Percentiles rank a stretch among this genome's conserved stretches.
Evolutionary conservation across 2,113 vertebrate species (phyloP).

Genomic region (Perca fluviatilis): DNA sequence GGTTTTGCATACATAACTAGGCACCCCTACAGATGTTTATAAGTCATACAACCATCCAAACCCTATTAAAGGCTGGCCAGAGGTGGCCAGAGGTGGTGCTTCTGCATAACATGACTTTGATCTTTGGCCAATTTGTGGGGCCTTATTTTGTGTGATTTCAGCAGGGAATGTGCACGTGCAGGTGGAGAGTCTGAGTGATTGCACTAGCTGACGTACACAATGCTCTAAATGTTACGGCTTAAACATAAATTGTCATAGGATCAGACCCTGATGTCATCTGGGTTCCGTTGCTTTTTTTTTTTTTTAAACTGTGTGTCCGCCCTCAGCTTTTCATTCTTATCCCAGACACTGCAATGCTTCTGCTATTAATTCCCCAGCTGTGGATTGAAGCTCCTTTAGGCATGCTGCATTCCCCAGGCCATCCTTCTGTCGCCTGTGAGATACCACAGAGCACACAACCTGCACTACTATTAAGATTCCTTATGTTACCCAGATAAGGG

Average conservation of each 20-base stretch:
- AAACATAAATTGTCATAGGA: conserved; percentile 47
- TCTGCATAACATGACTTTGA: conserved; percentile 42
- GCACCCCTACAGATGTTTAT: conserved; percentile 20
- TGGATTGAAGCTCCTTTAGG: conserved; percentile 50
- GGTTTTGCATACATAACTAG: not conserved
- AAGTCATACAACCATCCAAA: not conserved
- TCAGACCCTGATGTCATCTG: conserved; percentile 47
- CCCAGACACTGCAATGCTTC: conserved; percentile 52
- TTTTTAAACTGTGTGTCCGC: conserved; percentile 41
- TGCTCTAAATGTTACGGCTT: conserved; percentile 53
- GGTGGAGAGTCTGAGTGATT: conserved; percentile 24
- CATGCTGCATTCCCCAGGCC: conserved; percentile 55
- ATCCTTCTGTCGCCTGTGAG: conserved; percentile 68
- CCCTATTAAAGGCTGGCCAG: conserved; percentile 24
- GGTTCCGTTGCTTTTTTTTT: conserved; percentile 37
- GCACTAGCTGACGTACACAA: conserved; percentile 37
- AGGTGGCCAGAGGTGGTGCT: not conserved
- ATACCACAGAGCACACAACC: conserved; percentile 71
- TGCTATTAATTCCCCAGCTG: conserved; percentile 59
- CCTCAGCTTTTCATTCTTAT: conserved; percentile 61
- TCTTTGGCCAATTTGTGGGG: conserved; percentile 27
- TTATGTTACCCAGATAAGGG: conserved; percentile 71
- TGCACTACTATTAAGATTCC: conserved; percentile 69
- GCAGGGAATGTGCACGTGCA: conserved; percentile 28
- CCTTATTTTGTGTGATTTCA: conserved; percentile 37